phyloP scores from a whole-genome alignment of 2,797 vertebrate genomes.

The Siniperca scherzeri region DNA sequence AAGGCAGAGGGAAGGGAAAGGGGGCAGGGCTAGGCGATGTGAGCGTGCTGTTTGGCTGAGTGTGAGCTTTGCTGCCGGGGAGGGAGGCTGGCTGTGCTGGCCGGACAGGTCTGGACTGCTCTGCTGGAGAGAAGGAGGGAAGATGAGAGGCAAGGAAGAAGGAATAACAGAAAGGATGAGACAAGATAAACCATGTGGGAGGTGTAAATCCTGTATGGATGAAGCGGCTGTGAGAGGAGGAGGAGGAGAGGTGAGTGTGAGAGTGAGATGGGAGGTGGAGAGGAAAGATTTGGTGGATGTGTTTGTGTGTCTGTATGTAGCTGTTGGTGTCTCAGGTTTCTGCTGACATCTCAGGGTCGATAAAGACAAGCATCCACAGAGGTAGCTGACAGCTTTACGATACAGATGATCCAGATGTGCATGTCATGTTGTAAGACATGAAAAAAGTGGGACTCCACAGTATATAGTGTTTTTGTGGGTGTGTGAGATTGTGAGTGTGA shows the following conservation, averaged over 20 bases:
- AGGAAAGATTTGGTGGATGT: constrained; percentile 16
- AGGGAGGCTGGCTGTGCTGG: constrained; percentile 29
- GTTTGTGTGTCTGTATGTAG: constrained; percentile 34
- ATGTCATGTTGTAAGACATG: not conserved
- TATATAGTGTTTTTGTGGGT: constrained; percentile 30
- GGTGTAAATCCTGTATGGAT: constrained; percentile 67
- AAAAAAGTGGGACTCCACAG: not conserved
- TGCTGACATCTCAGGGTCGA: constrained; percentile 42
- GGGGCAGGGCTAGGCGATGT: constrained; percentile 44
- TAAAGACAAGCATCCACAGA: constrained; percentile 35
- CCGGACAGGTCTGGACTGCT: constrained; percentile 62
- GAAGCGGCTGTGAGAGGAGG: constrained; percentile 56
- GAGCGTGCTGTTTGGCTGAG: constrained; percentile 63
- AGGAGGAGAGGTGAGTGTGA: constrained; percentile 70
- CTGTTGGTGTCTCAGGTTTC: constrained; percentile 39
- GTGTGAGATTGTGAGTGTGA: constrained; percentile 31
- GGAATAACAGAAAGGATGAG: constrained; percentile 49
- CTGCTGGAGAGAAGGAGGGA: constrained; percentile 34
- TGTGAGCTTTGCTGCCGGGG: constrained; percentile 29
- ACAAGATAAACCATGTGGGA: constrained; percentile 63
- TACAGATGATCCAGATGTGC: constrained; percentile 53
- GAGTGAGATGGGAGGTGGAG: constrained; percentile 40
- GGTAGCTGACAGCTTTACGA: constrained; percentile 27
- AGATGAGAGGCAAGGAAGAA: constrained; percentile 35
- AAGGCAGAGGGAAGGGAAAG: constrained; percentile 46